These are phyloP conservation scores for Lithophane semibrunnea DNA, from an alignment of 2,888 invertebrate genomes.

Conservation along the genomic window DNA sequence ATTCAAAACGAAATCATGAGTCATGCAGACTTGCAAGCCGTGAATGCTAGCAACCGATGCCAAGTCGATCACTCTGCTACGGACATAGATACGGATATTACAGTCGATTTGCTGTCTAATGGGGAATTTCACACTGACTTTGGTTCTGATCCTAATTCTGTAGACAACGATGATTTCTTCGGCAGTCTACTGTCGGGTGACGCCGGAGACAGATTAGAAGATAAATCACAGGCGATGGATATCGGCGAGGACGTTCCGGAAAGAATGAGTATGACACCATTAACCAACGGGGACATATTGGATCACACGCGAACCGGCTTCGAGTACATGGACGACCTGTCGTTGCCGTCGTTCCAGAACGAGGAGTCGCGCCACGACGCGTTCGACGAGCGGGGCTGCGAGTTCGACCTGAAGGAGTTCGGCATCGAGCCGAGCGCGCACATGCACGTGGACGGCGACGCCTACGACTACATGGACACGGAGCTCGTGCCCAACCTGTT, in stretches of 20 bases:
- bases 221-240: constrained; percentile 83
- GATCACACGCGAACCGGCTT: constrained; percentile 83
- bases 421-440: constrained; percentile 91
- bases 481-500: constrained; percentile 86
- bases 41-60: constrained; percentile 71
- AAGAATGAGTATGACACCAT: constrained; percentile 82
- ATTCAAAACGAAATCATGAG: constrained; percentile 87
- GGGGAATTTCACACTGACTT: constrained; percentile 83
- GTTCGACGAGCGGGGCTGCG: constrained; percentile 80
- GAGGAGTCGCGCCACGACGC: constrained; percentile 80
- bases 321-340: constrained; percentile 87
- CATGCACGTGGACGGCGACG: constrained; percentile 89
- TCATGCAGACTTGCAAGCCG: constrained; percentile 82
- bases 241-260: constrained; percentile 82
- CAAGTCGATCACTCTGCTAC: constrained; percentile 69
- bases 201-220: constrained; percentile 73
- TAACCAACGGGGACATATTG: constrained; percentile 84
- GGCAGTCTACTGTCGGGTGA: constrained; percentile 81
- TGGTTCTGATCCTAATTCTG: constrained; percentile 78
- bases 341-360: constrained; percentile 84
- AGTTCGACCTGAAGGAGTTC: constrained; percentile 91
- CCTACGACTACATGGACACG: constrained; percentile 86
- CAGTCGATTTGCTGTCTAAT: constrained; percentile 77
- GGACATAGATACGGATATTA: constrained; percentile 80
- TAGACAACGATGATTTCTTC: constrained; percentile 85